Evolutionary conservation across 2,797 vertebrate genomes (phyloP).

Genomic region (Thalassophryne amazonica): DNA sequence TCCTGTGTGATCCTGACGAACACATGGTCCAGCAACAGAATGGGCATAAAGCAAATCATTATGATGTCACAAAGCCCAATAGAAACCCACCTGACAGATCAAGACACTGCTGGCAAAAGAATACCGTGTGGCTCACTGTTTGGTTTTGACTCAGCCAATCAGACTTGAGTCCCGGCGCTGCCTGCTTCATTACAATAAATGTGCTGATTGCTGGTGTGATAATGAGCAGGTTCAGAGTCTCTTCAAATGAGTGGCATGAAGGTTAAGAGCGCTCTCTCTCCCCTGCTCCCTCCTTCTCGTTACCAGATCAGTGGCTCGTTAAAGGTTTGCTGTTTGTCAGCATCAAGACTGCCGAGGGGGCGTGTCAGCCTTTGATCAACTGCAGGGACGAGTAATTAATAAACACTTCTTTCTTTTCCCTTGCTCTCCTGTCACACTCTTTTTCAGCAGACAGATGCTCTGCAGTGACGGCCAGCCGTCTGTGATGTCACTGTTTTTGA

Average conservation of each 20-base stretch:
- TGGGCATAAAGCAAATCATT: no score
- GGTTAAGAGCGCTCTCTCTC: conserved; percentile 11
- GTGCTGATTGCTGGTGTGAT: conserved; percentile 33
- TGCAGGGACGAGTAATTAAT: conserved; percentile 27
- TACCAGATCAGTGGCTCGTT: conserved; percentile 6
- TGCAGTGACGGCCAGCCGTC: not conserved
- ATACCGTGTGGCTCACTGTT: no score
- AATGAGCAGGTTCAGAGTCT: conserved; percentile 35
- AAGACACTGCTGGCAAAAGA: no score
- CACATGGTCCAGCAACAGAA: no score
- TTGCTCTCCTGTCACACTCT: not conserved
- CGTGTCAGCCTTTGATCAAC: conserved; percentile 30
- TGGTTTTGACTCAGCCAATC: conserved; percentile 18
- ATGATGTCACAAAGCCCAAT: no score
- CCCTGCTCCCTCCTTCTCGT: not conserved
- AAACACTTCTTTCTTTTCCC: not conserved
- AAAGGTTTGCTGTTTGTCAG: conserved; percentile 19
- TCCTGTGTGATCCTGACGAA: no score
- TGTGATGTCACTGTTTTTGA: not conserved
- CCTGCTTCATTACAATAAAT: conserved; percentile 19
- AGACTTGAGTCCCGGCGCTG: not conserved
- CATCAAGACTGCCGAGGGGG: conserved; percentile 9
- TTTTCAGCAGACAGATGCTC: not conserved
- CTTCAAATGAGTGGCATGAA: conserved; percentile 42
- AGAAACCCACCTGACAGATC: no score